Evolutionary conservation across 2,797 vertebrate genomes (phyloP).

Genomic region (Neosilurus hyrtlii): DNA sequence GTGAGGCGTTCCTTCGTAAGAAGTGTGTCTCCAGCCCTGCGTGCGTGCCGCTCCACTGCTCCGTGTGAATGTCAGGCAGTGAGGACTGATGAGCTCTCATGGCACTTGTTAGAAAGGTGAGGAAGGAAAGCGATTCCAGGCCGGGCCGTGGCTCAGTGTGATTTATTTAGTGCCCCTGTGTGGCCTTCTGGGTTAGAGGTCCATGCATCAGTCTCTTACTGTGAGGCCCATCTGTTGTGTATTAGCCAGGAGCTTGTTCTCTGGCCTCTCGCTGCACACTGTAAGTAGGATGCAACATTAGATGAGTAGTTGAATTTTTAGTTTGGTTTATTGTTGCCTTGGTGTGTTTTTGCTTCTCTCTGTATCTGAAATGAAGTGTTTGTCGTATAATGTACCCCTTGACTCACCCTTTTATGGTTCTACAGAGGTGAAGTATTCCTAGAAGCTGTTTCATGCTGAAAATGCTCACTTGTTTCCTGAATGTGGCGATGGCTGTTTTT

Average conservation of each 20-base stretch:
- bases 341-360: background rate
- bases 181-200: conserved; percentile 58
- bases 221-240: conserved; percentile 57
- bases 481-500: conserved; percentile 9
- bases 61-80: conserved; percentile 25
- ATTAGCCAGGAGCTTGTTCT: conserved; percentile 54
- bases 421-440: background rate
- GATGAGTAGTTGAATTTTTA: background rate
- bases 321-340: background rate
- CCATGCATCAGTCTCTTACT: conserved; percentile 46
- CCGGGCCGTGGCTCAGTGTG: conserved; percentile 40
- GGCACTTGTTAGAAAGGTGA: conserved; percentile 49
- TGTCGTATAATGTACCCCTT: conserved; percentile 5
- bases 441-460: background rate
- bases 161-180: conserved; percentile 59
- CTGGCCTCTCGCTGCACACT: conserved; percentile 39
- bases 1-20: background rate
- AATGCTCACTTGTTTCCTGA: conserved; percentile 21
- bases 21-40: conserved; percentile 5
- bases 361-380: background rate
- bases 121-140: conserved; percentile 48
- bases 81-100: conserved; percentile 38
- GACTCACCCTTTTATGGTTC: conserved; percentile 10
- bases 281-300: conserved; percentile 31
- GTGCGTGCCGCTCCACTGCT: conserved; percentile 14